Evolutionary conservation across 2,113 vertebrate species (phyloP).

Genomic region (Panthera leo): DNA sequence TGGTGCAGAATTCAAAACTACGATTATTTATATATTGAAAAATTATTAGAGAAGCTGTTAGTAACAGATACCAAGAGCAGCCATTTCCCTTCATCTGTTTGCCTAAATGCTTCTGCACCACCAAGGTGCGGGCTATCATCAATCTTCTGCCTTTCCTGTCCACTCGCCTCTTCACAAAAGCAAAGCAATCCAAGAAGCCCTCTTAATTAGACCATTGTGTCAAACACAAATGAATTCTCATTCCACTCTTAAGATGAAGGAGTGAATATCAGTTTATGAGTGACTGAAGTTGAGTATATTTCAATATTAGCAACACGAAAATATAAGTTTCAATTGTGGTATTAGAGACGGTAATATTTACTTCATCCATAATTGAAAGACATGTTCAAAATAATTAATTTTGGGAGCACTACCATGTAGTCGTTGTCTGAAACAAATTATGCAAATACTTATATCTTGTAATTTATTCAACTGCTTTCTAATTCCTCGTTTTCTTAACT

Average conservation of each 20-base stretch:
- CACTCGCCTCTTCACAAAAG: conserved; percentile 71
- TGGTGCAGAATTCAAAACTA: conserved; percentile 66
- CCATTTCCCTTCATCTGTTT: conserved; percentile 77
- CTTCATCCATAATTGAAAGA: conserved; percentile 64
- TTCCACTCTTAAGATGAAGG: conserved; percentile 16
- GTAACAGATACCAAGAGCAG: conserved; percentile 68
- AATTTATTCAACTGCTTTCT: conserved; percentile 66
- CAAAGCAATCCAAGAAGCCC: background rate
- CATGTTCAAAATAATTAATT: conserved; percentile 59
- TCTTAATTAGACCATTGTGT: background rate
- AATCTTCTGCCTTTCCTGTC: conserved; percentile 76
- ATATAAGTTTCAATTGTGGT: conserved; percentile 38
- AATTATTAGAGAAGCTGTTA: conserved; percentile 77
- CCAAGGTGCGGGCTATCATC: conserved; percentile 66
- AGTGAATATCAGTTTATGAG: conserved; percentile 15
- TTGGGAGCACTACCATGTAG: conserved; percentile 10
- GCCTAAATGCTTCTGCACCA: conserved; percentile 74
- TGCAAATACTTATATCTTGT: conserved; percentile 46
- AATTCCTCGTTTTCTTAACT: conserved; percentile 68
- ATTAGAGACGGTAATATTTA: conserved; percentile 63
- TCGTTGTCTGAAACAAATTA: conserved; percentile 58
- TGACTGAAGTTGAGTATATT: conserved; percentile 48
- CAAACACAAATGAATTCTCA: conserved; percentile 51
- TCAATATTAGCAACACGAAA: conserved; percentile 55
- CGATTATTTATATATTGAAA: conserved; percentile 66